phyloP scores from a whole-genome alignment of 1,140 invertebrate species.

The Melanaphis sacchari region DNA sequence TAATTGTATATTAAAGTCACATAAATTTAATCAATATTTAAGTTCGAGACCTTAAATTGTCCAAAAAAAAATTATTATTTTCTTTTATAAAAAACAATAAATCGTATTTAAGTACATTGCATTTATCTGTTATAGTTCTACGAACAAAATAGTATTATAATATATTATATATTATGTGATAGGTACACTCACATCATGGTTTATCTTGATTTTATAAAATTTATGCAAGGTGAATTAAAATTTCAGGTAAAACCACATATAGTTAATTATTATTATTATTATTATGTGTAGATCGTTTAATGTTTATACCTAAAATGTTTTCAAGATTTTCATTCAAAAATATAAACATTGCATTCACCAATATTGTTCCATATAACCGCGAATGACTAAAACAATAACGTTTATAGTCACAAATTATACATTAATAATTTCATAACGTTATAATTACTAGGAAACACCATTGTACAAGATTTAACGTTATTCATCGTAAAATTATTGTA shows the following conservation, averaged over 20 bases:
- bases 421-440: background rate
- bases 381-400: background rate
- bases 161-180: background rate
- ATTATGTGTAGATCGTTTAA: background rate
- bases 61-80: background rate
- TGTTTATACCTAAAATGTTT: background rate
- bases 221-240: background rate
- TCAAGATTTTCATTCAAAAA: background rate
- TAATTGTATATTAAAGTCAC: background rate
- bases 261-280: background rate
- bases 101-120: background rate
- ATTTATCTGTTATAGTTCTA: background rate
- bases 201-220: too few relatives aligned
- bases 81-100: background rate
- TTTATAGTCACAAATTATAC: background rate
- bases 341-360: background rate
- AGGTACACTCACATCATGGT: background rate
- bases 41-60: background rate
- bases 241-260: background rate
- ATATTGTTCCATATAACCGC: background rate
- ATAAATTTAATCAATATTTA: background rate
- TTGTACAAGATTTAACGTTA: background rate
- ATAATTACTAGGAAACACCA: background rate
- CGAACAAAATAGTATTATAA: background rate
- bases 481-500: background rate